These are phyloP conservation scores for Pterostichus madidus DNA, from an alignment of 2,888 invertebrate genomes.

Conservation along the genomic window DNA sequence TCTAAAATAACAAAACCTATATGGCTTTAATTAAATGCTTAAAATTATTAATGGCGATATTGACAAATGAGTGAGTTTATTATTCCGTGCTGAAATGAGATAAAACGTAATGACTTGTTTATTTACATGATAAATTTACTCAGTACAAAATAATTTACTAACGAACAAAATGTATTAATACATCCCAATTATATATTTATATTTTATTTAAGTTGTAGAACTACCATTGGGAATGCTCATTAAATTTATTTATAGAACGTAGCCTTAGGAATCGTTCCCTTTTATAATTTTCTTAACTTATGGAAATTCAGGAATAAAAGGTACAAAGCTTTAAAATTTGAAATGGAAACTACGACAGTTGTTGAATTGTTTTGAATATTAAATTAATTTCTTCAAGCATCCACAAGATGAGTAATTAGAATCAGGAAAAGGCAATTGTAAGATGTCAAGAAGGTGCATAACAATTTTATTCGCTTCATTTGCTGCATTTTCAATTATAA, in stretches of 20 bases:
- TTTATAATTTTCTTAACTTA: background rate
- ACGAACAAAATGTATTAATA: background rate
- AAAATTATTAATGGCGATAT: slow-evolving; percentile 6
- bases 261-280: background rate
- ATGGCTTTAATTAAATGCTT: background rate
- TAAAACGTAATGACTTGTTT: slow-evolving; percentile 8
- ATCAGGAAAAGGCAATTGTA: too few relatives aligned
- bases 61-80: slow-evolving; percentile 2
- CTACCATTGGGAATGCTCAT: background rate
- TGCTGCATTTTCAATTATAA: too few relatives aligned
- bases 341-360: background rate
- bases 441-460: too few relatives aligned
- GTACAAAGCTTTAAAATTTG: background rate
- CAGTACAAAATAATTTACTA: background rate
- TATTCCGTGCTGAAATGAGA: slow-evolving; percentile 6
- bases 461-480: too few relatives aligned
- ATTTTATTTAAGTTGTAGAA: background rate
- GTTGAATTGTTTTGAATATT: background rate
- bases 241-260: background rate
- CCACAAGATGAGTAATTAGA: too few relatives aligned
- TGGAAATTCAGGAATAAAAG: background rate
- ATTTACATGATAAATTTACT: slow-evolving; percentile 17
- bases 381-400: too few relatives aligned
- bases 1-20: too few relatives aligned
- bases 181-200: too few relatives aligned